Percentiles rank a stretch among this genome's conserved stretches.
These are phyloP conservation scores for Drosophila pegasa DNA, from an alignment of 2,888 invertebrate species.

Conservation along the genomic window DNA sequence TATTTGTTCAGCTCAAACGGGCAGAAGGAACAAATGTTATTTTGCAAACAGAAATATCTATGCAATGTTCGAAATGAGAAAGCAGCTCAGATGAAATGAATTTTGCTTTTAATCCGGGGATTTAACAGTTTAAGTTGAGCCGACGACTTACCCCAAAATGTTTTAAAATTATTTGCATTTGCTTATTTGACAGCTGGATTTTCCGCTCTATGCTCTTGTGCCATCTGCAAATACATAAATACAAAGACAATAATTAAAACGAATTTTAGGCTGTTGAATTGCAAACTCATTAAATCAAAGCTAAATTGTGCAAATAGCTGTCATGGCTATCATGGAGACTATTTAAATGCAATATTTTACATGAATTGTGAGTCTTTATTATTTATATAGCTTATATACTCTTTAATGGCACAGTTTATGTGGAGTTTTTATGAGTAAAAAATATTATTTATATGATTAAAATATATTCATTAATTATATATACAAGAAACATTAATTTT, in stretches of 20 bases:
- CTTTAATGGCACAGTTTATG: no score
- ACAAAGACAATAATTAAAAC: constrained; percentile 50
- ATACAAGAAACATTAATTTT: no score
- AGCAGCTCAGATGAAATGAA: constrained; percentile 28
- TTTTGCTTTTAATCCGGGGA: constrained; percentile 13
- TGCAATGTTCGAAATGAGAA: constrained; percentile 16
- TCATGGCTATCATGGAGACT: constrained; percentile 6
- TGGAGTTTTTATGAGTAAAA: no score
- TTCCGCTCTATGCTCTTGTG: constrained; percentile 28
- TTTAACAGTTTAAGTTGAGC: constrained; percentile 10
- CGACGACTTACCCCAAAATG: constrained; percentile 56
- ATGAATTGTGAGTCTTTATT: constrained; percentile 8
- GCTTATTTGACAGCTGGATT: constrained; percentile 27
- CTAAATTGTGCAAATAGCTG: constrained; percentile 28
- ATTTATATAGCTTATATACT: constrained; percentile 4
- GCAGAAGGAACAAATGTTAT: constrained; percentile 6
- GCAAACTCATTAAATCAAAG: constrained; percentile 24
- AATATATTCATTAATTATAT: no score
- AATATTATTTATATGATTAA: no score
- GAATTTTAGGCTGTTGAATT: constrained; percentile 23
- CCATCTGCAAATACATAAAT: constrained; percentile 59
- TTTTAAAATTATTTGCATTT: constrained; percentile 1
- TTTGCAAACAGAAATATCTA: background rate
- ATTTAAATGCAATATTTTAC: constrained; percentile 25
- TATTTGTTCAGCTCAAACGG: constrained; percentile 45